Percentiles rank a stretch among this genome's conserved stretches.
Evolutionary conservation across 2,797 vertebrate genomes (phyloP).

Genomic region (Chrysocyon brachyurus): DNA sequence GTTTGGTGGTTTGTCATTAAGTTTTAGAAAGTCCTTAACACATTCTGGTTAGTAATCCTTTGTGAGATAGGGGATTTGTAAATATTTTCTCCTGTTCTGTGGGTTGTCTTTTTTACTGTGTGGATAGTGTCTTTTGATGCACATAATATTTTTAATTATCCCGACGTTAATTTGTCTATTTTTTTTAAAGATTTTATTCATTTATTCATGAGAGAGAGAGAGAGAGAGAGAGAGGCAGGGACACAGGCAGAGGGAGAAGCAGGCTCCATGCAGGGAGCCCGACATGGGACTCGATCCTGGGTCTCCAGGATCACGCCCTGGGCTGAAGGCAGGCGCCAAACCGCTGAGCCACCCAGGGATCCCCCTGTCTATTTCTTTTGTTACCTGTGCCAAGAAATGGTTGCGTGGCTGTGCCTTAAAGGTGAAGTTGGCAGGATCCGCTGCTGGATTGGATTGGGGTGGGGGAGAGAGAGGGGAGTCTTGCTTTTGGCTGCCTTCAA

Average conservation of each 20-base stretch:
- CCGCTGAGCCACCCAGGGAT: too few species aligned
- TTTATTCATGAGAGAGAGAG: too few species aligned
- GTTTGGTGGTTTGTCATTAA: background rate
- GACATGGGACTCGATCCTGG: too few species aligned
- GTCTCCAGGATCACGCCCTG: too few species aligned
- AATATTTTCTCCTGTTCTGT: background rate
- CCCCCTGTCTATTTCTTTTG: background rate
- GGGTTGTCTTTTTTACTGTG: background rate
- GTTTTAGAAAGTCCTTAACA: background rate
- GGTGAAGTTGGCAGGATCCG: background rate
- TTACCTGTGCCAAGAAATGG: background rate
- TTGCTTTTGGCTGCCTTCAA: background rate
- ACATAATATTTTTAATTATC: background rate
- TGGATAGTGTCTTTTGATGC: background rate
- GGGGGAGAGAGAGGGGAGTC: too few species aligned
- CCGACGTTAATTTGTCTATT: background rate
- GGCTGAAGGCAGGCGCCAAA: too few species aligned
- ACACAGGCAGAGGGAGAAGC: too few species aligned
- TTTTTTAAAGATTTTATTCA: background rate
- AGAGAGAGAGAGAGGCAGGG: too few species aligned
- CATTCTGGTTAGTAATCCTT: too few species aligned
- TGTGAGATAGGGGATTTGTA: background rate
- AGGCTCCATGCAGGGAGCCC: too few species aligned
- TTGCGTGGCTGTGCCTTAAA: fast-evolving
- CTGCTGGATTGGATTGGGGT: fast-evolving